Evolutionary conservation across 2,888 invertebrate genomes (phyloP).

Genomic region (Epiblema foenella): DNA sequence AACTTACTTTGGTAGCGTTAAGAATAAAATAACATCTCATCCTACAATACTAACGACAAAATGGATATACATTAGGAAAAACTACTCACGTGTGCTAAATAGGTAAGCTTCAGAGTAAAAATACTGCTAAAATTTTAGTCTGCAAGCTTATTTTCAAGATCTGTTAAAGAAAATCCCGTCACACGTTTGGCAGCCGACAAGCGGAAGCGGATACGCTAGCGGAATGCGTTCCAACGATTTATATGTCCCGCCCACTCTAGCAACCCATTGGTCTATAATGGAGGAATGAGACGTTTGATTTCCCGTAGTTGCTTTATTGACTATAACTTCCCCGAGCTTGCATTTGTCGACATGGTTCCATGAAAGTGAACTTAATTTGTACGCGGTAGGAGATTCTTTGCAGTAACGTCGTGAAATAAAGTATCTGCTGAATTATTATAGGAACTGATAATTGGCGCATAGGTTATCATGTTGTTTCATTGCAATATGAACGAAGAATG

Average conservation of each 20-base stretch:
- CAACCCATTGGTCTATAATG: constrained; percentile 30
- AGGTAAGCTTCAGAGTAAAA: neutral
- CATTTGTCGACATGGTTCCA: neutral
- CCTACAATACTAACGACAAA: neutral
- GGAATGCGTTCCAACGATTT: constrained; percentile 27
- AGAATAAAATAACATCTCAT: neutral
- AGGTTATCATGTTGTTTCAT: neutral
- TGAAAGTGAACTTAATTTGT: neutral
- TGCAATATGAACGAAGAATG: neutral
- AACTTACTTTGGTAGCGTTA: neutral
- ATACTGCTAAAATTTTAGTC: neutral
- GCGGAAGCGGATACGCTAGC: constrained; percentile 37
- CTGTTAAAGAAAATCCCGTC: constrained; percentile 21
- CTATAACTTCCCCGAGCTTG: constrained; percentile 12
- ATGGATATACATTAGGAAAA: neutral
- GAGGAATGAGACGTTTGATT: constrained; percentile 27
- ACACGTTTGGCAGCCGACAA: constrained; percentile 17
- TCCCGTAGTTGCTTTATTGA: constrained; percentile 28
- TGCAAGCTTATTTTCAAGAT: constrained; percentile 4
- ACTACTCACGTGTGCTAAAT: neutral
- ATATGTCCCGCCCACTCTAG: constrained; percentile 29
- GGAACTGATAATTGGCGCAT: neutral
- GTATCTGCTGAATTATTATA: neutral
- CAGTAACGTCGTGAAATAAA: neutral
- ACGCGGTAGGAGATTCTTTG: neutral